Evolutionary conservation across 2,888 invertebrate genomes (phyloP).

Genomic region (Mythimna vitellina): DNA sequence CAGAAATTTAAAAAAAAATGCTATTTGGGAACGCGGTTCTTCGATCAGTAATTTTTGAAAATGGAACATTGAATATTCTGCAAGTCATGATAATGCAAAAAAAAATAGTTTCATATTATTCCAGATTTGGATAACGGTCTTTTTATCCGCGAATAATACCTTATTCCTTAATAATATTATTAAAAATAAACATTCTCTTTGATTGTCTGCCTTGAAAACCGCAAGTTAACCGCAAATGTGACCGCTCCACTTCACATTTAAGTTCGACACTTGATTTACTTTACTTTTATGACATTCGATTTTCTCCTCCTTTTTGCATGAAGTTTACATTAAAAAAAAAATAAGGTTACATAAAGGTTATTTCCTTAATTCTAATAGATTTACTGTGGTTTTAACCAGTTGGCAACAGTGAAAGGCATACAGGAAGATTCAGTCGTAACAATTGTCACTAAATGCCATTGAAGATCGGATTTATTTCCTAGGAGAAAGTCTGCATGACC

Average conservation of each 20-base stretch:
- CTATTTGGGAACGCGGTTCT: too few relatives aligned
- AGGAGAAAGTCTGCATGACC: conserved; percentile 35
- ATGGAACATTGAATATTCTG: too few relatives aligned
- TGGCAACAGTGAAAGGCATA: conserved; percentile 44
- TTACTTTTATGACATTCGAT: not conserved
- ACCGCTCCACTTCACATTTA: not conserved
- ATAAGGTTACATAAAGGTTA: conserved; percentile 30
- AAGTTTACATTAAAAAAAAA: too few relatives aligned
- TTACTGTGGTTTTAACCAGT: conserved; percentile 34
- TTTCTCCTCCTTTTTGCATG: too few relatives aligned
- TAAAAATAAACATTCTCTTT: not conserved
- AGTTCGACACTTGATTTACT: not conserved
- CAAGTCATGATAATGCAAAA: not conserved
- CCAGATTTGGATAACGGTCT: not conserved
- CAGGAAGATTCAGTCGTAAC: conserved; percentile 44
- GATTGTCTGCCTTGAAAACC: conserved; percentile 5
- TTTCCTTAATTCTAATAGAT: conserved; percentile 35
- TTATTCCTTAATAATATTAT: not conserved
- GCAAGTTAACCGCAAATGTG: not conserved
- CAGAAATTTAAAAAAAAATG: not conserved
- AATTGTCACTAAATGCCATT: conserved; percentile 47
- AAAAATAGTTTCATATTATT: not conserved
- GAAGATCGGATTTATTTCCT: conserved; percentile 52
- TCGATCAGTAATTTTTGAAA: too few relatives aligned
- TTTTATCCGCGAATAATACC: not conserved